Evolutionary conservation across 1,140 invertebrate genomes (phyloP).

Genomic region (Acromyrmex echinatior): DNA sequence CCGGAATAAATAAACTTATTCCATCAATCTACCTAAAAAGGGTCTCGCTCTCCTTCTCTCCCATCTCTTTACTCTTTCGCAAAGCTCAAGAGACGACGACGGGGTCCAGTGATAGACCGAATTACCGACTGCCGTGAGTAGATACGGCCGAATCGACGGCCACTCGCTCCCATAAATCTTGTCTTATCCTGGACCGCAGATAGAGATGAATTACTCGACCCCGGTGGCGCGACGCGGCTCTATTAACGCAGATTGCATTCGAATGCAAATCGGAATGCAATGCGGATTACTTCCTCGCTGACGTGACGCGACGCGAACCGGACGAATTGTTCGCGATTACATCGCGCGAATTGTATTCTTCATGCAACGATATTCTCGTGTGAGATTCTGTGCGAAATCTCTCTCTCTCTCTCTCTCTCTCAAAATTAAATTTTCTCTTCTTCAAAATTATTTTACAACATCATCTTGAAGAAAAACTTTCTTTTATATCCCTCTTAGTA

Average conservation of each 20-base stretch:
- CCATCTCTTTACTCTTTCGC: background rate
- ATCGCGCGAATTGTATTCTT: slow-evolving; percentile 13
- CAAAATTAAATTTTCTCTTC: no score
- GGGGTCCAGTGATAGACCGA: slow-evolving; percentile 41
- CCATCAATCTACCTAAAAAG: slow-evolving; percentile 53
- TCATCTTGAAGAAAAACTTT: no score
- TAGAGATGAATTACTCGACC: slow-evolving; percentile 59
- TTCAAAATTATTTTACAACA: no score
- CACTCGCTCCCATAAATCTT: slow-evolving; percentile 54
- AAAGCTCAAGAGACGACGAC: slow-evolving; percentile 39
- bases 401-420: no score
- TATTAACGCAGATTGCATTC: slow-evolving; percentile 61
- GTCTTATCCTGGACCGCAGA: slow-evolving; percentile 38
- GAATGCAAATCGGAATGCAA: slow-evolving; percentile 59
- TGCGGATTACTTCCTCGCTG: slow-evolving; percentile 49
- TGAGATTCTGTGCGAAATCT: background rate
- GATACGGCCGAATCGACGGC: slow-evolving; percentile 55
- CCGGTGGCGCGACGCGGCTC: slow-evolving; percentile 39
- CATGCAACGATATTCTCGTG: background rate
- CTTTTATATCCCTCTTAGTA: no score
- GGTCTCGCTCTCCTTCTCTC: accelerated
- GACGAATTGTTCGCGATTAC: slow-evolving; percentile 46
- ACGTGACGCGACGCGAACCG: slow-evolving; percentile 22
- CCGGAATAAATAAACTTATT: slow-evolving; percentile 60
- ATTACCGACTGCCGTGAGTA: slow-evolving; percentile 56